phyloP scores from a whole-genome alignment of 35 echinoderm and acorn worm genomes.

The Apostichopus parvimensis region DNA sequence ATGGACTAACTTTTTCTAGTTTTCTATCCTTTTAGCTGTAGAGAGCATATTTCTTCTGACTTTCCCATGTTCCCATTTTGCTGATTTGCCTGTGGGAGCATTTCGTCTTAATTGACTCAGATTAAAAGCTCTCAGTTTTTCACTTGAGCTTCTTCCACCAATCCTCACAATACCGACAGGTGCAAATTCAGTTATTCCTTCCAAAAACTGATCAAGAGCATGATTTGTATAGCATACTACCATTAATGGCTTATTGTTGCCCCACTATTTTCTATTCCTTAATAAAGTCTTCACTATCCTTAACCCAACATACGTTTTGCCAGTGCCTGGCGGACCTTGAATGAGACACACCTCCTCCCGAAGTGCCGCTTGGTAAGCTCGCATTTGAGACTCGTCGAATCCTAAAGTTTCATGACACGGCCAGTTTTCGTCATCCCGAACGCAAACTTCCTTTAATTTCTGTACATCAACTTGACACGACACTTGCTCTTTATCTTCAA shows the following conservation, averaged over 20 bases:
- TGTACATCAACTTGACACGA: not conserved
- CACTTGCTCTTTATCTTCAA: no score
- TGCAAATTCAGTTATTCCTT: constrained; percentile 71
- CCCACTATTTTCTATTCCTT: constrained; percentile 45
- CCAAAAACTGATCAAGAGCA: constrained; percentile 85
- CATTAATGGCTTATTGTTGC: constrained; percentile 60
- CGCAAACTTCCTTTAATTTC: not conserved
- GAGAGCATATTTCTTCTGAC: no score
- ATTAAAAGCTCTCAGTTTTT: constrained; percentile 37
- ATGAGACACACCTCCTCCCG: constrained; percentile 74
- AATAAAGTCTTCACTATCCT: constrained; percentile 73
- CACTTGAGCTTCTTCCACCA: constrained; percentile 56
- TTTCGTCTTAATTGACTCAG: not conserved
- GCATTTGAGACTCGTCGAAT: constrained; percentile 66
- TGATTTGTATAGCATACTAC: constrained; percentile 80
- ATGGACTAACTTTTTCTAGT: no score
- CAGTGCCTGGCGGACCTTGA: constrained; percentile 86
- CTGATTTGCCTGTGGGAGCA: no score
- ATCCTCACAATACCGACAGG: constrained; percentile 53
- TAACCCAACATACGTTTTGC: constrained; percentile 81
- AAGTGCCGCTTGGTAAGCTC: constrained; percentile 64
- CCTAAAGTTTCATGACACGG: constrained; percentile 36
- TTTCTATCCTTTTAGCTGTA: no score
- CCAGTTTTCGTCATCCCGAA: constrained; percentile 24
- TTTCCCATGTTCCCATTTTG: no score